Percentiles rank a stretch among this genome's conserved stretches.
Conservation (phyloP, 1,140 invertebrate species). For the Nymphalis io region DNA sequence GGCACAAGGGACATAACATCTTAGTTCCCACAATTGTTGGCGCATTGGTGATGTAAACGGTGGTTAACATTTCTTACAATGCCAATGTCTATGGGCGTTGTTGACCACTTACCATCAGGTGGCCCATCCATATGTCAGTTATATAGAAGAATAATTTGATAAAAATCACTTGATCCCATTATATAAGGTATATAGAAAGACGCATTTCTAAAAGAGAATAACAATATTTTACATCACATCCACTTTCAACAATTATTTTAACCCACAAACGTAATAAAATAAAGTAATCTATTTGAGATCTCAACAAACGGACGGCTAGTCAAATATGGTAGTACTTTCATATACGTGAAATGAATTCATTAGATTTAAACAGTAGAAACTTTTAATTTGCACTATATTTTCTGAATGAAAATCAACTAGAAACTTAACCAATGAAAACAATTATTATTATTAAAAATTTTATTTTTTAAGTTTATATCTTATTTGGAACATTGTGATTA, state of each 20-base stretch:
- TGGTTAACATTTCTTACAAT: too few species aligned
- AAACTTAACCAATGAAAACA: background rate
- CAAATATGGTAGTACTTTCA: conserved; percentile 34
- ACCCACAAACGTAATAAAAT: conserved; percentile 18
- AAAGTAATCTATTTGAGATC: conserved; percentile 22
- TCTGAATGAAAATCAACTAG: conserved; percentile 15
- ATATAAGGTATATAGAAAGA: background rate
- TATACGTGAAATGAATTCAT: conserved; percentile 30
- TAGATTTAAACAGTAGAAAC: conserved; percentile 21
- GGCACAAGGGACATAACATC: too few species aligned
- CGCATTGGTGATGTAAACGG: too few species aligned
- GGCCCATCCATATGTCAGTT: too few species aligned
- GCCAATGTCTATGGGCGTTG: too few species aligned
- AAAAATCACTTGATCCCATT: background rate
- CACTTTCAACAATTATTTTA: conserved; percentile 27
- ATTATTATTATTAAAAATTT: too few species aligned
- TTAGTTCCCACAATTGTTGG: too few species aligned
- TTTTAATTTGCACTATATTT: conserved; percentile 36
- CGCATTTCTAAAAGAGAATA: background rate
- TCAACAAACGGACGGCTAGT: background rate
- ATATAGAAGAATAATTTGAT: background rate
- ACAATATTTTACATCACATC: conserved; percentile 14
- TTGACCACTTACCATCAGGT: too few species aligned
- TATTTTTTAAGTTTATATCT: too few species aligned
- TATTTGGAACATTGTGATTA: too few species aligned